Base-by-base conservation (phyloP, 1,140 invertebrate genomes). In the Drosophila eugracilis region DNA sequence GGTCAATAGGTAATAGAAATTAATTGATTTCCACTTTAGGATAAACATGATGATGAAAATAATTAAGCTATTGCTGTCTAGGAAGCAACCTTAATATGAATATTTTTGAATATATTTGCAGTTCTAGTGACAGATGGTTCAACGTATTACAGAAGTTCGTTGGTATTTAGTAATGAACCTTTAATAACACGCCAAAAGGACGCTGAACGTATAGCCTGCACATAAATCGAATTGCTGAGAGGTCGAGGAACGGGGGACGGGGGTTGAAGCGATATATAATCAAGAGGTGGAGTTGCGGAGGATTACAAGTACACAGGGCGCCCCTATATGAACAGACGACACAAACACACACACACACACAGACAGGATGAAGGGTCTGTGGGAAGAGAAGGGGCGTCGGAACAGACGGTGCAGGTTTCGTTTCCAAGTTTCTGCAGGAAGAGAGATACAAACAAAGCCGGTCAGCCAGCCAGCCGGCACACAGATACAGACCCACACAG, bases 121-220 rank as follows among this genome's bases (percentile, higher is more conserved):
- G 3, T 1, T 5, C 14, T 24, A 24, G 12, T 15, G 19, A 30
- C 48, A 50, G 48, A 34, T 37, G 32, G 49, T 22, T 52, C 49
- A 24, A 15, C 21, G 49, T 12, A 22, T 50, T 58, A 50, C 19
- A 50, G 14, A 22, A 24, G 19, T 32, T 34, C 28, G 7, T 32
- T 57, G 54, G 54, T 6, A 57, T 57, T 57, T 57, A 52, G 54
- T 71, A 76, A 81, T 72, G 78, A 80, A 81, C 78, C 78, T 81
- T 80, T 67, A 77, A 81, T 77, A 75, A 72, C 45, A 30, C 37
- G 52, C 42, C 47, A 49, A 60, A 75, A 71, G 71, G 59, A 54
- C 44, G 59, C 30, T 26, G 30, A 50, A 49, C 36, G 52, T 47
- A 47, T 37, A 45, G 12, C 72, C 47, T 37, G 21, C 60, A 53